Base-by-base conservation (phyloP, 2,113 vertebrate genomes). In the Anseranas semipalmata region DNA sequence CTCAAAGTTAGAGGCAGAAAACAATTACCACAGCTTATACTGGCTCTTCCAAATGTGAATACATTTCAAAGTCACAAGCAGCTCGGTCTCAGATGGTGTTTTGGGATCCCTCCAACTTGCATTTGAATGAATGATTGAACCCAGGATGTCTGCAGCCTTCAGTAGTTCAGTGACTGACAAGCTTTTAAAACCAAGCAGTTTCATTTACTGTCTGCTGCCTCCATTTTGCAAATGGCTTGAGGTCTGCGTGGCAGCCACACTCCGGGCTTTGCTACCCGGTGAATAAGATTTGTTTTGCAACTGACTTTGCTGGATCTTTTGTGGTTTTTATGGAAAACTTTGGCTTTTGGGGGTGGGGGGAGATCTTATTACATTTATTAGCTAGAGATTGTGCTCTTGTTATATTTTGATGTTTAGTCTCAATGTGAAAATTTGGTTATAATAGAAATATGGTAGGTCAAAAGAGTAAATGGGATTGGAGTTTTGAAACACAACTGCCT, bases 81-180 rank as follows among this genome's bases (percentile, higher is more conserved):
- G 52, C 30, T 65, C 0, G 0, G 48, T 15, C 83, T 87, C 39
- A 9, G 71, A 24, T 52, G 48, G 6, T 50, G 11, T 2, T 0
- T 12, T 67, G 45, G 45, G 80, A 52, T 79, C 21, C 60, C 56
- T 84, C 77, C 72, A 72, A 18, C 15, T 58, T n/a, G 15, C 5
- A 0, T 83, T 77, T 46, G 33, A 16, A 45, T 20, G 55, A 72
- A 2, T 10, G 25, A 17, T 7, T 33, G 65, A 66, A 28, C 68
- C 63, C 39, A 73, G 33, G 2, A 7, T 14, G 37, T 45, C 45
- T 58, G 46, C 35, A 48, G 59, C 63, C 27, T 46, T 48, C 2
- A 2, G 53, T 27, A 22, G 15, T 72, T 52, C 17, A 3, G 50
- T 4, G 3, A 16, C 67, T n/a, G 85, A 60, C 17, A 16, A 1